Conservation (phyloP, 2,888 invertebrate genomes). For the Apotomis betuletana region DNA sequence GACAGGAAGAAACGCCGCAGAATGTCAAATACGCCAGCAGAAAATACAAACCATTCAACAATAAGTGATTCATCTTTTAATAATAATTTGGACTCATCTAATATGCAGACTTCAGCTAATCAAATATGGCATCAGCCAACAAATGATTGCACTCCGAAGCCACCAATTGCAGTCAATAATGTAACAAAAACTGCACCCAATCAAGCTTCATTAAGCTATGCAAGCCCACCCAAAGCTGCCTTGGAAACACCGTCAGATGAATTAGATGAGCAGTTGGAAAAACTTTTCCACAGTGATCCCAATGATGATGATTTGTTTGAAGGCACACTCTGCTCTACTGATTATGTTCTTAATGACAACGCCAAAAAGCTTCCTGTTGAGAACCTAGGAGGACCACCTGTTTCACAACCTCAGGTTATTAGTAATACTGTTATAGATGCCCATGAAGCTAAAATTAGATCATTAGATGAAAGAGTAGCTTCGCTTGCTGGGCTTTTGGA, state of each 20-base stretch:
- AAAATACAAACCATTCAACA: conserved; percentile 24
- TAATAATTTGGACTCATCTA: conserved; percentile 21
- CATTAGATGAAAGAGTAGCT: conserved; percentile 69
- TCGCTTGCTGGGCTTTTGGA: conserved; percentile 63
- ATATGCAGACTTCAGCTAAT: conserved; percentile 7
- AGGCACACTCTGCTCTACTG: conserved; percentile 58
- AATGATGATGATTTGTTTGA: conserved; percentile 77
- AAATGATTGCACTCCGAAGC: background rate
- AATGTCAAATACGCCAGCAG: conserved; percentile 48
- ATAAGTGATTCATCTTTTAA: conserved; percentile 27
- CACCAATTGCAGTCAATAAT: conserved; percentile 34
- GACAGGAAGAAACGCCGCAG: conserved; percentile 60
- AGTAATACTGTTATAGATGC: conserved; percentile 56
- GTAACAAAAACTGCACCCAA: conserved; percentile 38
- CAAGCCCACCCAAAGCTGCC: conserved; percentile 42
- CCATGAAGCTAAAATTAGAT: conserved; percentile 64
- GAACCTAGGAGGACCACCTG: conserved; percentile 41
- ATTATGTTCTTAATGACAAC: conserved; percentile 52
- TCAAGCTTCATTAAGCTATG: conserved; percentile 43
- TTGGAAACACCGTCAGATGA: conserved; percentile 65
- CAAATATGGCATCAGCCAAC: background rate
- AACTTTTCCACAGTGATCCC: conserved; percentile 70
- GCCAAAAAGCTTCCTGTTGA: conserved; percentile 47
- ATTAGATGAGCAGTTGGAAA: conserved; percentile 72
- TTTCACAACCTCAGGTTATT: conserved; percentile 40